Base-by-base conservation (phyloP, 2,797 vertebrate species). In the Dendrocincla tyrannina region DNA sequence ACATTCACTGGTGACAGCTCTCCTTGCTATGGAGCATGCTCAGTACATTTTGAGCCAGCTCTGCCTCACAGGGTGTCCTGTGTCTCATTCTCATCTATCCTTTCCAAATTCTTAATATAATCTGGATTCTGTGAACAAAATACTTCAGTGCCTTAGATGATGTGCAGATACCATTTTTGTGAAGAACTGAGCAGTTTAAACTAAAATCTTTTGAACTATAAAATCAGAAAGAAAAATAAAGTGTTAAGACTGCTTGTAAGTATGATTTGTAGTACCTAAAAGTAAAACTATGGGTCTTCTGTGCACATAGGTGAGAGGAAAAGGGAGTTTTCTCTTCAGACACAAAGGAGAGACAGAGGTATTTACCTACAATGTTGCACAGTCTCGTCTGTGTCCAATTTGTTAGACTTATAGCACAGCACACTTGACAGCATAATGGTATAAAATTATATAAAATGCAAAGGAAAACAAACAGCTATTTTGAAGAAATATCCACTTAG, bases 381-480 rank as follows among this genome's bases (percentile, higher is more conserved):
- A 15, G 73, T 76, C 76, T 94, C 86, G 66, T 72, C 79, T 84
- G 30, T 42, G 37, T 18, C 70, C 27, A 67, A 4, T 79, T 95
- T 81, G 17, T 83, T 52, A 92, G 69, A 52, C 50, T 76, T 81
- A 63, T 27, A 53, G 9, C 27, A 46, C 33, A 37, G 66, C 67
- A 92, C 59, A 70, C 52, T 90, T 90, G 94, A 95, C 95, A 95
- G 74, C 83, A 62, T 96, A 96, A 96, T 95, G 93, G 91, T 60
- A 87, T 70, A 85, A 93, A 95, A 95, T 96, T 86, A 87, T 82
- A 69, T 84, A 63, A 96, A 95, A 95, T 44, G 79, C 67, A 91
- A 90, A 94, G 83, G 67, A 95, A 95, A 96, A 77, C 69, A 97
- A 95, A 93, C 91, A 95, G 67, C 52, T 93, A 94, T 93, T 95